Evolutionary conservation across 1,140 invertebrate species (phyloP), one percentile per base, ranked within the genome.

Genomic region (Cyclina sinensis): DNA sequence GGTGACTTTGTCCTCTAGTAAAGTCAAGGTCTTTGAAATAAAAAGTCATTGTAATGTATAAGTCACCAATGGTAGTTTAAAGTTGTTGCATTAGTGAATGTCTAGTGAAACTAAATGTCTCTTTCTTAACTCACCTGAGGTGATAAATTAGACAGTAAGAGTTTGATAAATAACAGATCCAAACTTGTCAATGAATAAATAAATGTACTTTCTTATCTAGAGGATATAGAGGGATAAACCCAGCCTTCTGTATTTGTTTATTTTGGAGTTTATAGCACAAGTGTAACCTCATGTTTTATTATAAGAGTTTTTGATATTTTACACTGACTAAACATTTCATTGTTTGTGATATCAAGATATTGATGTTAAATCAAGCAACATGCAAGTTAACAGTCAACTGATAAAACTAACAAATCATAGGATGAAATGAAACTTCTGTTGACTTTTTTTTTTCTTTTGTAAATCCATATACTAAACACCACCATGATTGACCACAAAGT

Each of bases 131-230:
- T 70, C 65, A 70, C 37, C 16, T 14, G 3, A 12, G 32, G 16
- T 70, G 35, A 70, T 70, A 70, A 70, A 70, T 70, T n/a, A 70
- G 27, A 70, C 24, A 70, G 65, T 30, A 70, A 70, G 30, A 0
- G 27, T 37, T 70, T 37, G 21, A 70, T 37, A 11, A 39, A 14
- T 16, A 3, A 70, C 65, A 70, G 37, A 70, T 70, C 37, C 35
- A 70, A 37, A 70, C 65, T 70, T 70, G 65, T 70, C 65, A 70
- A 65, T n/a, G 12, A 5, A 14, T 65, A 18, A 7, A 35, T 65
- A 65, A 65, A 39, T 70, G 35, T 70, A 37, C n/a, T 78, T 39
- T 78, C 48, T 78, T 78, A 78, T 78, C 74, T 78, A 21, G 27
- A 78, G 74, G 46, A 78, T 27, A 54, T 35, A 51, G 21, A 24